phyloP scores from a whole-genome alignment of 2,113 vertebrate genomes.

The Solenodon paradoxus region DNA sequence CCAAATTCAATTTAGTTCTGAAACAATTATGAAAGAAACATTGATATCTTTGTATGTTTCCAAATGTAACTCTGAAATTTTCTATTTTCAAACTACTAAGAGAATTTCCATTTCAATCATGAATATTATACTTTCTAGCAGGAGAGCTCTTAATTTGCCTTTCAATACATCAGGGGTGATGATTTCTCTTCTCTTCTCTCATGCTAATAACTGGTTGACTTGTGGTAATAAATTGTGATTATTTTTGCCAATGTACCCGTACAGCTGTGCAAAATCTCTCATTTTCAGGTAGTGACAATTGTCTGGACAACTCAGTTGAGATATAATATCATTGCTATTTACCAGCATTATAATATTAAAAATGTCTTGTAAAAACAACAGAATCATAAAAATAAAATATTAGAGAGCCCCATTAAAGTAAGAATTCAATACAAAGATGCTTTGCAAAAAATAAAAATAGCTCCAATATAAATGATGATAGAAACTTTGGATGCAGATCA shows the following conservation, averaged over 20 bases:
- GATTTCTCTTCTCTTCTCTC: not conserved
- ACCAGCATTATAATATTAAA: slow-evolving; percentile 3
- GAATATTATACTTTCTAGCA: slow-evolving; percentile 35
- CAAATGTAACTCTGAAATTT: slow-evolving; percentile 8
- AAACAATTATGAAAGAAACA: slow-evolving; percentile 38
- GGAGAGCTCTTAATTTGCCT: slow-evolving; percentile 42
- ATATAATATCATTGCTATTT: slow-evolving; percentile 23
- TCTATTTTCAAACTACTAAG: slow-evolving; percentile 25
- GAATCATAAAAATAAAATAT: slow-evolving; percentile 21
- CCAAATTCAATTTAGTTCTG: slow-evolving; percentile 11
- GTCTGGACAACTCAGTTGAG: slow-evolving; percentile 5
- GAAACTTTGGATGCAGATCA: not conserved
- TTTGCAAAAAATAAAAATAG: not conserved
- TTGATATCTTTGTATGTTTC: not conserved
- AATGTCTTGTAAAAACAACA: slow-evolving; percentile 45
- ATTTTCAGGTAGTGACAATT: slow-evolving; percentile 42
- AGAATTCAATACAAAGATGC: not conserved
- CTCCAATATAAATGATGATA: too few species aligned
- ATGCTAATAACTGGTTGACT: slow-evolving; percentile 42
- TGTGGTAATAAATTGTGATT: slow-evolving; percentile 32
- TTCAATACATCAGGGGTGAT: not conserved
- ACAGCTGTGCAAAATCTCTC: slow-evolving; percentile 53
- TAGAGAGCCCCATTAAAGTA: not conserved
- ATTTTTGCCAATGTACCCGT: slow-evolving; percentile 32
- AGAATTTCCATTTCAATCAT: slow-evolving; percentile 46